Conservation (phyloP, 64 coral and sea anemone genomes). For the Acropora tenuis region DNA sequence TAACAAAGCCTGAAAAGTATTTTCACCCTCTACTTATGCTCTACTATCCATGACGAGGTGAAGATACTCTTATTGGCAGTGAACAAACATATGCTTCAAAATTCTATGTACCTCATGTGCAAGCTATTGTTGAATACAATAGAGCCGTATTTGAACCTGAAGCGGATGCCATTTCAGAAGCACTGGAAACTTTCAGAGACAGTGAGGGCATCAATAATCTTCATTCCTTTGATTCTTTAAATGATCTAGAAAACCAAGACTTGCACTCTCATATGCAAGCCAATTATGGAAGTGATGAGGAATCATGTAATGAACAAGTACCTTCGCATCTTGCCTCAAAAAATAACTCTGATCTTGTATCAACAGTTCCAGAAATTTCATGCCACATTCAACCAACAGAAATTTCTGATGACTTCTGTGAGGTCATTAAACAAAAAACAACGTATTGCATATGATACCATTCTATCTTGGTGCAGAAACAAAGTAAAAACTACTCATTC, state of each 20-base stretch:
- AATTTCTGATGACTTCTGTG: slow-evolving; percentile 42
- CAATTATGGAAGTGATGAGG: slow-evolving; percentile 14
- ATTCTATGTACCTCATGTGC: slow-evolving; percentile 41
- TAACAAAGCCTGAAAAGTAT: slow-evolving; percentile 11
- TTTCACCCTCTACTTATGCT: slow-evolving; percentile 27
- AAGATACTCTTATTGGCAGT: slow-evolving; percentile 42
- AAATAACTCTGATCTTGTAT: background rate
- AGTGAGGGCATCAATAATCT: slow-evolving; percentile 44
- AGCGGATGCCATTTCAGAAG: slow-evolving; percentile 51
- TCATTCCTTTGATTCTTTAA: slow-evolving; percentile 55
- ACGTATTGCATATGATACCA: slow-evolving; percentile 41
- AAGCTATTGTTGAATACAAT: slow-evolving; percentile 44
- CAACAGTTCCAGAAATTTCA: slow-evolving; percentile 1
- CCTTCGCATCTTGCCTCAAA: slow-evolving; percentile 29
- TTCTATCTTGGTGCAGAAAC: slow-evolving; percentile 42
- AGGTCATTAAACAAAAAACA: slow-evolving; percentile 45
- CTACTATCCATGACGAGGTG: slow-evolving; percentile 23
- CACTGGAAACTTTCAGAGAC: slow-evolving; percentile 56
- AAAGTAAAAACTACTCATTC: slow-evolving; percentile 34
- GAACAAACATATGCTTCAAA: slow-evolving; percentile 58
- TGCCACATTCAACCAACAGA: slow-evolving; percentile 50
- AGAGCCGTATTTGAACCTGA: slow-evolving; percentile 52
- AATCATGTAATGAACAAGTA: slow-evolving; percentile 43
- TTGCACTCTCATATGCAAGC: slow-evolving; percentile 23
- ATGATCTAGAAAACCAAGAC: slow-evolving; percentile 56